A percentile compares a stretch with the other conserved stretches of the same genome.
Conservation (phyloP, 2,113 vertebrate genomes). For the Neopipo cinnamomea region DNA sequence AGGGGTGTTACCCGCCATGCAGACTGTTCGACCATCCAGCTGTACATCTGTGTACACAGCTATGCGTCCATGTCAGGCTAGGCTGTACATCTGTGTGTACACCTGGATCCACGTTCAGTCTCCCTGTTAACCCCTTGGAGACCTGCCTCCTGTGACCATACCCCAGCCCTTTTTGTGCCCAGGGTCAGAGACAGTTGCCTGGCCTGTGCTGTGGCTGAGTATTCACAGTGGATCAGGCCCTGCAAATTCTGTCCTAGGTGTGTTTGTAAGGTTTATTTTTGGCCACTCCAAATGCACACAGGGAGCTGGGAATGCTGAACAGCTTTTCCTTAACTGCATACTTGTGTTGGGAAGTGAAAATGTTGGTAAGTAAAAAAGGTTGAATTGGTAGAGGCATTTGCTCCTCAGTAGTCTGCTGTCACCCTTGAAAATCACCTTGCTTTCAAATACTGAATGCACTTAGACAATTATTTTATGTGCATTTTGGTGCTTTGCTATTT, state of each 20-base stretch:
- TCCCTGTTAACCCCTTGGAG: neutral
- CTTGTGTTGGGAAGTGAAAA: neutral
- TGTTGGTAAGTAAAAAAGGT: neutral
- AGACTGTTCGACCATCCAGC: neutral
- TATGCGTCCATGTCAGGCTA: neutral
- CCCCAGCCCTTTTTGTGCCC: neutral
- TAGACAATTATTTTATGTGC: neutral
- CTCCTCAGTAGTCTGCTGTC: neutral
- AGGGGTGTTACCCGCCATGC: neutral
- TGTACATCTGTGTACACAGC: neutral
- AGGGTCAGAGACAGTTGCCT: neutral
- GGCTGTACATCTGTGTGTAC: accelerated
- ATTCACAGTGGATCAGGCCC: neutral
- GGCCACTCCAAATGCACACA: neutral
- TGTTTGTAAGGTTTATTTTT: neutral
- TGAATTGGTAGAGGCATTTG: neutral
- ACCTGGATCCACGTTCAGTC: neutral
- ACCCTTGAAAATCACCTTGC: neutral
- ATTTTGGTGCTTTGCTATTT: neutral
- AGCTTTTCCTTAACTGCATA: neutral
- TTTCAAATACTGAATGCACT: neutral
- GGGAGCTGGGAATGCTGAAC: neutral
- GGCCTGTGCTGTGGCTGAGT: neutral
- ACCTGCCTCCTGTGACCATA: neutral
- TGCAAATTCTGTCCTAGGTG: neutral